Base-by-base conservation (phyloP, 2,888 invertebrate species). In the Polymixis lichenea region DNA sequence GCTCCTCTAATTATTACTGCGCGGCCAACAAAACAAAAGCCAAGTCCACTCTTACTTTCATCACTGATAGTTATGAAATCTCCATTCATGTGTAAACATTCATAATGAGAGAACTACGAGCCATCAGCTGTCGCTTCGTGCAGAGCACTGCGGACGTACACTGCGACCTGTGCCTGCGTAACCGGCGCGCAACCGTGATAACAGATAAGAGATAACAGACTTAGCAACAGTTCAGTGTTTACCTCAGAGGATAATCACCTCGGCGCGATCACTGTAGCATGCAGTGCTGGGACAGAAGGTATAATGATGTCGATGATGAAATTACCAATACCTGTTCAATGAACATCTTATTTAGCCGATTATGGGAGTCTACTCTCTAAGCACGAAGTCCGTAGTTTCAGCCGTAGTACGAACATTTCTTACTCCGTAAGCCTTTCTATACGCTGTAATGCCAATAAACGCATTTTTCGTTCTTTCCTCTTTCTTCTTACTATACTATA, bases 171-270 rank as follows among this genome's bases (percentile, higher is more conserved):
- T 25, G 77, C 53, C 83, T 68, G 66, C 43, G 32, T 55, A n/a
- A 17, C 22, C 53, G 66, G 66, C 46, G 6, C 28, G 55, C 56
- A 28, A 17, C 19, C 22, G 17, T n/a, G 77, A 62, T 77, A 76
- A 60, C 56, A 68, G 76, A 75, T 68, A 67, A 55, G n/a, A 55
- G 67, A 53, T 77, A 77, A 72, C 53, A 46, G 43, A 46, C 70
- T 46, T 78, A 53, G 80, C 78, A 82, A 86, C 84, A 84, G 72
- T 53, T 80, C 58, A 75, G 73, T 58, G 51, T 77, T 72, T 77
- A 81, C 75, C 38, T 58, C 43, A 55, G 51, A 65, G 78, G 75
- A 62, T 82, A 68, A 65, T 74, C 74, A 85, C 74, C 76, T 69
- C 65, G 22, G 58, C 66, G 56, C 25, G 32, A 38, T n/a, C 1